Evolutionary conservation across 2,113 vertebrate species (phyloP), one percentile per base, ranked within the genome.

Genomic region (Desmodus rotundus): DNA sequence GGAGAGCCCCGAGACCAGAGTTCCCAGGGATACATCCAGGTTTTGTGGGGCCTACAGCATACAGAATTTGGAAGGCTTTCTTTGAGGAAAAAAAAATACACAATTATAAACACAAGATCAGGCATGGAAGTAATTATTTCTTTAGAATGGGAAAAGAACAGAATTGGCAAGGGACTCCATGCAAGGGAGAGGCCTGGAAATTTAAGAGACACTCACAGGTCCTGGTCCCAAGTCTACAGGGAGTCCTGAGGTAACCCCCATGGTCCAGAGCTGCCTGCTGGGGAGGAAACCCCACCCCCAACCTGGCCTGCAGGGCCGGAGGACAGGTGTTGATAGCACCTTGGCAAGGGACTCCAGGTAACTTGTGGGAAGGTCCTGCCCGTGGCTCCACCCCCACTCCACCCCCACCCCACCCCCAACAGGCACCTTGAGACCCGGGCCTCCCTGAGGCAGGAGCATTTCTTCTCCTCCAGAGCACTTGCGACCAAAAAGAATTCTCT

Each of bases 401-500:
- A 16, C 14, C 28, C 54, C 36, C 45, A 5, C 22, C 26, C 8
- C n/a, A 24, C 3, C 33, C 31, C 58, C 17, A 67, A 0, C 0
- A 56, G 28, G 43, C 28, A 38, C 33, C 4, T 45, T 26, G 38
- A 67, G 50, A 54, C 13, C 76, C 28, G 33, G 26, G 54, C 22
- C 38, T 54, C 38, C 38, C 82, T 9, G 10, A 8, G 19, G 50
- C 45, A 26, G 61, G 54, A 56, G 45, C 43, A 43, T 58, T 82
- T 83, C 38, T 72, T 26, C 56, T 72, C 73, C 72, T 87, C 26
- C 76, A 92, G 65, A 20, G 28, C 87, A 77, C 12, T 17, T 93
- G 58, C 77, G 38, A 38, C 31, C 77, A 47, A 82, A 95, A 82
- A 77, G 16, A 86, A 93, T 81, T 77, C 65, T 83, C 52, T 56